Conservation (phyloP, 2,797 vertebrate genomes). For the Parauchenoglanis ngamensis region DNA sequence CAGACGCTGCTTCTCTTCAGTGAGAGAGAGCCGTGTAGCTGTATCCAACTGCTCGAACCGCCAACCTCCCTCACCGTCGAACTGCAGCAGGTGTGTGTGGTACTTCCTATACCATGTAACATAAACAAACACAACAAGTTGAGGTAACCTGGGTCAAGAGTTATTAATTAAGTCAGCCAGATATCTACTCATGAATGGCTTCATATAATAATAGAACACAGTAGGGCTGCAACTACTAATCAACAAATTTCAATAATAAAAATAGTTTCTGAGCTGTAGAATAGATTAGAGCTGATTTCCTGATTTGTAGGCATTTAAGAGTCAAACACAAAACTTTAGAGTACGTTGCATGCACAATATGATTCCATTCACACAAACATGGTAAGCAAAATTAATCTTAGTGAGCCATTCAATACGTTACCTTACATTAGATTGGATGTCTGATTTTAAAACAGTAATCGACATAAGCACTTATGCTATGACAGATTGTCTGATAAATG, state of each 20-base stretch:
- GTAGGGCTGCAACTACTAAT: background rate
- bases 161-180: background rate
- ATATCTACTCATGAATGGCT: background rate
- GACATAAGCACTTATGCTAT: background rate
- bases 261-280: background rate
- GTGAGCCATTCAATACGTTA: background rate
- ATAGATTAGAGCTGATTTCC: background rate
- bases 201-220: background rate
- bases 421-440: background rate
- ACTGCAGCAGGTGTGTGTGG: constrained; percentile 97
- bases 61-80: constrained; percentile 96
- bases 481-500: background rate
- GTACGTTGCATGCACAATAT: background rate
- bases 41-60: constrained; percentile 95
- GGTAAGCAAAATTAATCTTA: background rate
- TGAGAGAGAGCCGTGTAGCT: constrained; percentile 89
- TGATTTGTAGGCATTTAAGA: background rate
- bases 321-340: background rate
- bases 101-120: constrained; percentile 85
- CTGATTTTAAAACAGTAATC: background rate
- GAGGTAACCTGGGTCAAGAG: background rate
- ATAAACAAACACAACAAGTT: background rate
- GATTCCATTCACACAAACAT: background rate
- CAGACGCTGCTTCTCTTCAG: constrained; percentile 96
- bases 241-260: background rate